A percentile compares a stretch with the other conserved stretches of the same genome.
Evolutionary conservation across 2,797 vertebrate genomes (phyloP).

Genomic region (Dryobates pubescens): DNA sequence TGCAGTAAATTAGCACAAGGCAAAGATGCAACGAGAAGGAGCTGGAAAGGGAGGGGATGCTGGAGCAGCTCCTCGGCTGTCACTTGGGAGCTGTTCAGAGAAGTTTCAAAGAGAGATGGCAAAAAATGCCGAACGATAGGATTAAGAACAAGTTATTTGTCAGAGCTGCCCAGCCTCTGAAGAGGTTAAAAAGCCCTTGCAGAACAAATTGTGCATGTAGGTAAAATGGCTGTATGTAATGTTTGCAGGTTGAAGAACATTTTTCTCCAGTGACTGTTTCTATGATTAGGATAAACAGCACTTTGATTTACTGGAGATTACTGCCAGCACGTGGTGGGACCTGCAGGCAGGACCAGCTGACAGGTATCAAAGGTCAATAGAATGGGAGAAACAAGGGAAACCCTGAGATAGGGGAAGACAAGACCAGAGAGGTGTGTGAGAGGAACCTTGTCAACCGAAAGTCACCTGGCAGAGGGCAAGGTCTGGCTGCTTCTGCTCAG

Average conservation of each 20-base stretch:
- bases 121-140: background rate
- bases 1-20: background rate
- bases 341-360: background rate
- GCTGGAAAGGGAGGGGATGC: background rate
- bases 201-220: background rate
- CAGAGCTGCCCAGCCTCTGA: background rate
- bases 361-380: background rate
- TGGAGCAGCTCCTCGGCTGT: background rate
- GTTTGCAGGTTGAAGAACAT: background rate
- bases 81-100: background rate
- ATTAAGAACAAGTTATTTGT: background rate
- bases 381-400: background rate
- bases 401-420: background rate
- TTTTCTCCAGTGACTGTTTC: background rate
- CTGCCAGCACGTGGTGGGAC: background rate
- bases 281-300: background rate
- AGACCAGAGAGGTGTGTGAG: rapidly evolving
- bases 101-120: background rate
- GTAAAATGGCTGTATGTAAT: background rate
- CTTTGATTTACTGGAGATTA: background rate
- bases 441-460: background rate
- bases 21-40: background rate
- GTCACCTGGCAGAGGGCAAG: background rate
- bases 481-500: background rate
- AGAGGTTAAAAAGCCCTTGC: background rate